Conservation (phyloP, 2,113 vertebrate species). For the Hypocryptadius cinnamomeus region DNA sequence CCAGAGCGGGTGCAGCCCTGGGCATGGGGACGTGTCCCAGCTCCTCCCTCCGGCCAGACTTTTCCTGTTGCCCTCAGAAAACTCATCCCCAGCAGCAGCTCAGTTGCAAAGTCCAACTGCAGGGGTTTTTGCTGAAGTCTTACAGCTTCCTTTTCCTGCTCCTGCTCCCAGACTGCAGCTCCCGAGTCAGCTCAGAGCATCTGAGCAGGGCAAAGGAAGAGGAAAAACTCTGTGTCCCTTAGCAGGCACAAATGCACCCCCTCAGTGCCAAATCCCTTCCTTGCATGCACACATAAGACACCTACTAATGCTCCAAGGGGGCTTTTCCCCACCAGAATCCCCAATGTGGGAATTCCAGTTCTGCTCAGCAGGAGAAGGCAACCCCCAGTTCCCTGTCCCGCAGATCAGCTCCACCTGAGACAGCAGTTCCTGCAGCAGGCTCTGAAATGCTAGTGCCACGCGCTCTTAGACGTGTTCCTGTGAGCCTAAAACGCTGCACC, state of each 20-base stretch:
- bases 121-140: not conserved
- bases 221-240: not conserved
- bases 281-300: not conserved
- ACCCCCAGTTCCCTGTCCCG: not conserved
- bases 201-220: not conserved
- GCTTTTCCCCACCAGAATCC: not conserved
- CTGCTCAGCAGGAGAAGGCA: not conserved
- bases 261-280: not conserved
- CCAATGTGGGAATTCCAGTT: not conserved
- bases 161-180: not conserved
- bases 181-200: not conserved
- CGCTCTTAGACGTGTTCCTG: fast-evolving
- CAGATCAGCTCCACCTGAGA: not conserved
- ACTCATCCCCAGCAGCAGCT: not conserved
- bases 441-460: not conserved
- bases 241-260: not conserved
- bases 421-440: not conserved
- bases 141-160: not conserved
- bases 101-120: not conserved
- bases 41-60: not conserved
- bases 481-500: not conserved
- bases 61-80: not conserved
- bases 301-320: too few species aligned
- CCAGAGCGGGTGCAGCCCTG: not conserved
- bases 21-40: not conserved